phyloP scores from a whole-genome alignment of 2,888 invertebrate genomes.

The Tiphia femorata region DNA sequence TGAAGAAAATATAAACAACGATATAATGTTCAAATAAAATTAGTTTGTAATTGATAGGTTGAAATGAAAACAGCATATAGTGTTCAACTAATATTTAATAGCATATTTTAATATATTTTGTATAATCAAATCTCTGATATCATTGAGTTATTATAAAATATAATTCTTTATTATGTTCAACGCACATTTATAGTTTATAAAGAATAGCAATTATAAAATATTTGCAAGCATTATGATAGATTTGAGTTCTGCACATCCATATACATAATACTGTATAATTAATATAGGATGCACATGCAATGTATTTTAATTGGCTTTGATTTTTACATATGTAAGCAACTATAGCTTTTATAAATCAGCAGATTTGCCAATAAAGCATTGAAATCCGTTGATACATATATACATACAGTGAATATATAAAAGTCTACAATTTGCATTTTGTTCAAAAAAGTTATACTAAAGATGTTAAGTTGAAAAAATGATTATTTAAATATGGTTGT shows the following conservation, averaged over 20 bases:
- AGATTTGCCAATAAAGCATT: too few relatives aligned
- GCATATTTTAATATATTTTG: conserved; percentile 30
- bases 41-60: conserved; percentile 42
- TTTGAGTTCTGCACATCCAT: too few relatives aligned
- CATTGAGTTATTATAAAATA: conserved; percentile 23
- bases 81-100: conserved; percentile 51
- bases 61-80: conserved; percentile 56
- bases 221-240: conserved; percentile 16
- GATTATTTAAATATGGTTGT: too few relatives aligned
- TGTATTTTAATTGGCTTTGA: too few relatives aligned
- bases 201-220: conserved; percentile 12
- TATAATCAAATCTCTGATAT: conserved; percentile 26
- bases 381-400: too few relatives aligned
- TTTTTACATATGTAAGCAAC: too few relatives aligned
- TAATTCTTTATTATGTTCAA: conserved; percentile 21
- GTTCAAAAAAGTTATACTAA: too few relatives aligned
- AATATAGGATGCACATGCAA: too few relatives aligned
- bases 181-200: conserved; percentile 7
- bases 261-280: too few relatives aligned
- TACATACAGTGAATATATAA: neutral
- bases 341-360: too few relatives aligned
- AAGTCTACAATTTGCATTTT: neutral
- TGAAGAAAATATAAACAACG: neutral
- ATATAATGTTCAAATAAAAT: conserved; percentile 6
- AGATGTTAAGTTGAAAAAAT: too few relatives aligned